Conservation (phyloP, 2,113 vertebrate genomes). For the Corythornis vintsioides region DNA sequence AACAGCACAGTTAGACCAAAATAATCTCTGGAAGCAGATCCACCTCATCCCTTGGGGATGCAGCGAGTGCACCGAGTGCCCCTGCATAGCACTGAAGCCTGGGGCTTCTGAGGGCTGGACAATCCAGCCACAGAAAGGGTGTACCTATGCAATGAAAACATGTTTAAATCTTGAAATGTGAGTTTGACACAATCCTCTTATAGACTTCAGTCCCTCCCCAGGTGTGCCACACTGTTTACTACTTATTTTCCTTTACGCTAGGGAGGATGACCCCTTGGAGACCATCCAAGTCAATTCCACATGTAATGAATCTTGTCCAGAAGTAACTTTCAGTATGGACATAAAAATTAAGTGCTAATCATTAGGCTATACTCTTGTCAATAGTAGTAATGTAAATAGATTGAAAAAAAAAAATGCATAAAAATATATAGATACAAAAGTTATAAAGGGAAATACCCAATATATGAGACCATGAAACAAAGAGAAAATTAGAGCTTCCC, state of each 20-base stretch:
- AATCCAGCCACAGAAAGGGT: background rate
- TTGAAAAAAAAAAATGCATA: background rate
- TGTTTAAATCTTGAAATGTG: background rate
- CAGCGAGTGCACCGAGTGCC: accelerated
- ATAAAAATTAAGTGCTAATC: background rate
- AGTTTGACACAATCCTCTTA: background rate
- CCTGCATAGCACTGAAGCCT: background rate
- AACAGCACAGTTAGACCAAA: no score
- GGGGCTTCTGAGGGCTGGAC: background rate
- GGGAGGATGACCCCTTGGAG: background rate
- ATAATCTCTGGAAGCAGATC: background rate
- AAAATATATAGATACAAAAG: no score
- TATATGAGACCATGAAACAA: background rate
- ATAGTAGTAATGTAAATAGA: background rate
- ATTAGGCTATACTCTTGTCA: background rate
- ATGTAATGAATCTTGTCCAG: background rate
- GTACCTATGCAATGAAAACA: accelerated
- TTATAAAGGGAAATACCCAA: background rate
- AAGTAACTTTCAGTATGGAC: background rate
- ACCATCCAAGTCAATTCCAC: background rate
- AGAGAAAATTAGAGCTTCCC: background rate
- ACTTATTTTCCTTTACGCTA: background rate
- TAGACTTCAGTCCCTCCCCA: background rate
- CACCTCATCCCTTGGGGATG: background rate
- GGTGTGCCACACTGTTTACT: background rate